Base-by-base conservation (phyloP, 2,113 vertebrate species). In the Corythaeola cristata region DNA sequence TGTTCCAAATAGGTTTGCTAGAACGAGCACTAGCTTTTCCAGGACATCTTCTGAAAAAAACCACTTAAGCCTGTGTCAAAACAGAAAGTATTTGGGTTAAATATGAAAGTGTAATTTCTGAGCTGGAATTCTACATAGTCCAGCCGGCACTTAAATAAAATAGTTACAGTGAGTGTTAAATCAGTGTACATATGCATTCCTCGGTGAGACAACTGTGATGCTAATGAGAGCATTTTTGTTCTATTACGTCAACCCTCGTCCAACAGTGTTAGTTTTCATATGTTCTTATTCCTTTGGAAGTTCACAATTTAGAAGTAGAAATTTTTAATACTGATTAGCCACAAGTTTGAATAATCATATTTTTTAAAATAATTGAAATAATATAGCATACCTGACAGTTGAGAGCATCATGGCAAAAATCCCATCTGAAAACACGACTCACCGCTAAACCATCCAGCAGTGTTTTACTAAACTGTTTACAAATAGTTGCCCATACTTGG, bases 1-100 rank as follows among this genome's bases (percentile, higher is more conserved):
- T 80, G 91, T 96, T 72, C 96, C 96, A 89, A 97, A 97, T 12
- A 97, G 80, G 47, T 97, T 92, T 47, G 97, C 95, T 91, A 98
- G 64, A 67, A 98, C 47, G 22, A 97, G 88, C 62, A 98, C 91
- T 45, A 97, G 82, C 6, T 73, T 95, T 88, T 97, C 96, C 93
- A 98, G 81, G n/a, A 96, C 95, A 53, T 47, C 44, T 62, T 97
- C 68, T 66, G 97, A 94, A 84, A 98, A 98, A 52, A 64, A n/a
- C n/a, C 64, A 41, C 91, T 68, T 83, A 68, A 63, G 13, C 89
- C 97, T 98, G 49, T 62, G 44, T 64, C 58, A 86, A 90, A 94
- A 89, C 8, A 95, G 66, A 92, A 90, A 76, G 15, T 44, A 56
- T 23, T 83, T 60, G 7, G 9, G 39, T 88, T 90, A 82, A 74